Conservation (phyloP, 1,140 invertebrate species). For the Lanistes nyassanus region DNA sequence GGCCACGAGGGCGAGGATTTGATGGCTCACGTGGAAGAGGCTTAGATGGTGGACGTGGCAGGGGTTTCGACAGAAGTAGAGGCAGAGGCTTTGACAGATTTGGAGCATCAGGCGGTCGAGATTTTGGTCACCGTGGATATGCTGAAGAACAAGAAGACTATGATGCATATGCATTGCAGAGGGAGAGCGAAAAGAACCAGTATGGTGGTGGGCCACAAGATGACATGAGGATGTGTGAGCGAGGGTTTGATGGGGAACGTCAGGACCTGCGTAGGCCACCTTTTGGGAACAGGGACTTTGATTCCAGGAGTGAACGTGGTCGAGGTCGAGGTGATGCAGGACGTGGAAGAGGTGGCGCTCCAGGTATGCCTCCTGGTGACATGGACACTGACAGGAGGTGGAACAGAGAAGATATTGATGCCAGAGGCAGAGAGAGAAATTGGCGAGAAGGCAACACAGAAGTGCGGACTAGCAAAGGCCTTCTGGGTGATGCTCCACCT, state of each 20-base stretch:
- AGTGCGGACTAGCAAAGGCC: conserved; percentile 19
- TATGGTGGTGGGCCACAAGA: neutral
- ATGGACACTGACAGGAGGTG: conserved; percentile 28
- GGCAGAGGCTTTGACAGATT: conserved; percentile 24
- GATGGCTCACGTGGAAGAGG: conserved; percentile 19
- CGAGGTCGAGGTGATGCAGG: conserved; percentile 10
- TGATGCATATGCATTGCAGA: too few species aligned
- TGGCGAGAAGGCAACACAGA: conserved; percentile 1
- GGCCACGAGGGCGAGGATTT: neutral
- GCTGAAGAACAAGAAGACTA: too few species aligned
- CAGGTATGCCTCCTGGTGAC: neutral
- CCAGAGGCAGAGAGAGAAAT: neutral
- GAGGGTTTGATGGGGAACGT: conserved; percentile 13
- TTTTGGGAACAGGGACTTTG: conserved; percentile 21
- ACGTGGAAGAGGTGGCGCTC: conserved; percentile 5
- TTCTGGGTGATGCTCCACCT: conserved; percentile 43
- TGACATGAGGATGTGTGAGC: conserved; percentile 9
- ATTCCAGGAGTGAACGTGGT: conserved; percentile 23
- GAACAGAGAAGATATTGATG: conserved; percentile 18
- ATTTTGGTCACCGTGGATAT: neutral
- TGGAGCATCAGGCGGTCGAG: conserved; percentile 21
- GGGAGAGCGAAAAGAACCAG: neutral
- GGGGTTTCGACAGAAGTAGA: conserved; percentile 20
- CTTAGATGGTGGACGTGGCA: conserved; percentile 14
- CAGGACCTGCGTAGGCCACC: neutral